phyloP scores from a whole-genome alignment of 2,797 vertebrate genomes.

The Pygocentrus nattereri region DNA sequence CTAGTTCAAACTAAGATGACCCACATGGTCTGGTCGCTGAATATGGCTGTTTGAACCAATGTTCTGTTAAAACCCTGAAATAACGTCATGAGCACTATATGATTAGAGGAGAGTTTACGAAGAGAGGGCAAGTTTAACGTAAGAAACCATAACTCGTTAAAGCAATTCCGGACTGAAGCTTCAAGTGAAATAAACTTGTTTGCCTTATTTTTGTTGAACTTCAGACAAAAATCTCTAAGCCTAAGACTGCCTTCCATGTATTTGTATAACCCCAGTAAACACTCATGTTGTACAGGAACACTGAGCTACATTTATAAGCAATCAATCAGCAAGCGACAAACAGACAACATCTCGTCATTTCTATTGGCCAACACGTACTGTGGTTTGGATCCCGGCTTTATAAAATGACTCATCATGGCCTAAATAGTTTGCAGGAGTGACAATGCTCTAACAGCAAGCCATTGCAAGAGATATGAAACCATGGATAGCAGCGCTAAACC shows the following conservation, averaged over 20 bases:
- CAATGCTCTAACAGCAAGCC: constrained; percentile 41
- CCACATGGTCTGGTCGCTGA: not conserved
- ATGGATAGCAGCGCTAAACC: constrained; percentile 42
- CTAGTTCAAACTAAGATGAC: constrained; percentile 46
- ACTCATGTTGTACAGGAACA: constrained; percentile 78
- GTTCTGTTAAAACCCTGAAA: not conserved
- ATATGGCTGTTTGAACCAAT: not conserved
- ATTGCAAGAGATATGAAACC: constrained; percentile 53
- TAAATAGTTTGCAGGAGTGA: constrained; percentile 30
- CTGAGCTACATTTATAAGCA: constrained; percentile 74
- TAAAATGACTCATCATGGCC: constrained; percentile 23
- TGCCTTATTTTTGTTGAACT: not conserved
- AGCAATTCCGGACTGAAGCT: not conserved
- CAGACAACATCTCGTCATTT: not conserved
- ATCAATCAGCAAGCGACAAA: constrained; percentile 71
- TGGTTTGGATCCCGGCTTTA: constrained; percentile 36
- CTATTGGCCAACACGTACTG: constrained; percentile 49
- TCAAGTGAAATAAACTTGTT: not conserved
- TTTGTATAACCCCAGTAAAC: constrained; percentile 79
- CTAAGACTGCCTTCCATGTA: constrained; percentile 77
- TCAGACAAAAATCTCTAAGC: constrained; percentile 62
- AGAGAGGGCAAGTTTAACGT: not conserved
- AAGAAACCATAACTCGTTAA: not conserved
- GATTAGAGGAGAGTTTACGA: not conserved
- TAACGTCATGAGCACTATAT: not conserved